Base-by-base conservation (phyloP, 1,140 invertebrate genomes). In the Ips typographus region DNA sequence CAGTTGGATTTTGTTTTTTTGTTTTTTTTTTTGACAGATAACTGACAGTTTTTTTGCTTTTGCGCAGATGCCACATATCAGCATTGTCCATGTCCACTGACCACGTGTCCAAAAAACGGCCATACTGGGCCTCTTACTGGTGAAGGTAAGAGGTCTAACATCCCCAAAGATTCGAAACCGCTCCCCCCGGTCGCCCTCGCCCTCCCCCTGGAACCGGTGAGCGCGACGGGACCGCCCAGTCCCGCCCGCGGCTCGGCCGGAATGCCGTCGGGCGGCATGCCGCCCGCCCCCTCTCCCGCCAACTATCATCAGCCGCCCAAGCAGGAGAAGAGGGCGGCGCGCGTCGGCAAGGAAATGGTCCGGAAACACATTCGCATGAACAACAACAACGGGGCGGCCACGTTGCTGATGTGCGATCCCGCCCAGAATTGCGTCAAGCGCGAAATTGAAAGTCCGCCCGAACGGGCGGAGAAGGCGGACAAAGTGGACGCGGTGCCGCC, bases 121-220 rank as follows among this genome's bases (percentile, higher is more conserved):
- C 90, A 89, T 94, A 93, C 92, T 94, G 92, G 92, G 88, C 92
- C 92, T 91, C 92, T 91, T 94, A 93, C 91, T 93, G 91, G 92
- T 92, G 85, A 84, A 84, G 86, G 86, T 87, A 88, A 88, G 86
- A 88, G 82, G 85, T 87, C 84, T 84, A 83, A 78, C 73, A 77
- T 77, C 76, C 71, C 76, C 61, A 79, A 80, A 75, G 78, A 78
- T 72, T 74, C 77, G 57, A 71, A 78, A 68, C 74, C 77, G 65
- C 76, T 77, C 55, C 75, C 83, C 57, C 82, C 82, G 56, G 85
- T 87, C 72, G 89, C 89, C 72, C 80, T 90, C 75, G 88, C 86
- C 69, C 82, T 87, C 62, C 86, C 86, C 62, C 81, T 85, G 68
- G 86, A 87, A 77, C 85, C 86, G 78, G 84, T 82, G 75, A 85